A percentile compares a stretch with the other conserved stretches of the same genome.
phyloP scores from a whole-genome alignment of 2,113 vertebrate species.

The Glaucomys volans region DNA sequence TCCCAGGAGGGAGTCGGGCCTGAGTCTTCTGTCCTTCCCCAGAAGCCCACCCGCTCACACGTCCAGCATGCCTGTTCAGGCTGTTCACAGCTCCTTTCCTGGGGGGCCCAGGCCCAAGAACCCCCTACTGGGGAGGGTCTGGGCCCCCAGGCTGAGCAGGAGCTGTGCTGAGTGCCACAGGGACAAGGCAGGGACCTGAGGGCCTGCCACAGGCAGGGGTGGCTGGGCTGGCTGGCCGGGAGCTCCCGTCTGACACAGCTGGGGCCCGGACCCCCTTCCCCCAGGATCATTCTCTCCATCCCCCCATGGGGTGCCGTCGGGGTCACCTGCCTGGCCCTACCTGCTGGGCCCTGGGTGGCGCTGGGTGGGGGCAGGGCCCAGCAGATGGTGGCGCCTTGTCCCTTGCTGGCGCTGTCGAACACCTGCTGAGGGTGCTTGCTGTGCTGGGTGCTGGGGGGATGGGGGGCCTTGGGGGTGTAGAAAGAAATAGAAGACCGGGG shows the following conservation, averaged over 20 bases:
- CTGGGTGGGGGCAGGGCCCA: neutral
- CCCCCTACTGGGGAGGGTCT: neutral
- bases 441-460: slow-evolving; percentile 40
- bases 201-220: no score
- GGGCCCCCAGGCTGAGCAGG: neutral
- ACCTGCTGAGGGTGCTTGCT: slow-evolving; percentile 41
- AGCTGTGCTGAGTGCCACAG: no score
- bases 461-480: neutral
- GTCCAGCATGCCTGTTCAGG: slow-evolving; percentile 7
- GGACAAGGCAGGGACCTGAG: rapidly evolving
- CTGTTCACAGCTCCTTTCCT: neutral
- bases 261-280: neutral
- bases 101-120: neutral
- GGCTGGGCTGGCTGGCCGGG: rapidly evolving
- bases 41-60: slow-evolving; percentile 56
- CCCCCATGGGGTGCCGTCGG: neutral
- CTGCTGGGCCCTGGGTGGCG: neutral
- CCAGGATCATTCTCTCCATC: neutral
- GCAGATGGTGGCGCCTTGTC: slow-evolving; percentile 48
- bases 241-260: no score
- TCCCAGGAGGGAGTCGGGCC: neutral
- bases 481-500: slow-evolving; percentile 78
- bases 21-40: neutral
- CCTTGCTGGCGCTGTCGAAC: neutral
- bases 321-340: neutral